Conservation (phyloP, 2,797 vertebrate species). For the Psittacula derbiana region DNA sequence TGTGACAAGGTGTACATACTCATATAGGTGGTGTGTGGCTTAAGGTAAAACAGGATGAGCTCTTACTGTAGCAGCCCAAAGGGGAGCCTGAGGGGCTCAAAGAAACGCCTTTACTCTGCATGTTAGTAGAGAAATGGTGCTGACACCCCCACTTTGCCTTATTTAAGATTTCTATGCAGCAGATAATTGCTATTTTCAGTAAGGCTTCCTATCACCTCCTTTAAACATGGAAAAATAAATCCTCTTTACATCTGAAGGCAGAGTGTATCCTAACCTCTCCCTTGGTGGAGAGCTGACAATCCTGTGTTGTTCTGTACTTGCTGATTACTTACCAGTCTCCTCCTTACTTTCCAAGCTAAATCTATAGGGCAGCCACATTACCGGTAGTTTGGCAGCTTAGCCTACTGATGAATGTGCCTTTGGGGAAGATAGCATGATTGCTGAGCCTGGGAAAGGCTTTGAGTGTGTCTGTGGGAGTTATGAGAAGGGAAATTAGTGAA, state of each 20-base stretch:
- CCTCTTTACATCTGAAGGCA: not conserved
- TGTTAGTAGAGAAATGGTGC: not conserved
- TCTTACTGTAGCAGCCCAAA: not conserved
- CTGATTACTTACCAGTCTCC: not conserved
- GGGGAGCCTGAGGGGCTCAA: not conserved
- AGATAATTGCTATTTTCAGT: not conserved
- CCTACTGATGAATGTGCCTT: conserved; percentile 12
- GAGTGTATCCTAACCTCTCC: not conserved
- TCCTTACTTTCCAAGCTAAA: not conserved
- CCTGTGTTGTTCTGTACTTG: not conserved
- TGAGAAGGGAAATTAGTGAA: conserved; percentile 17
- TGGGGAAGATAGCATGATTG: not conserved
- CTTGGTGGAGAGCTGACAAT: not conserved
- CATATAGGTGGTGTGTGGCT: not conserved
- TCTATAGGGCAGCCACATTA: not conserved
- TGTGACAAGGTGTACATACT: rapidly evolving
- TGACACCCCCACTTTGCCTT: rapidly evolving
- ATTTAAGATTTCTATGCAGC: not conserved
- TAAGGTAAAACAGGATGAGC: not conserved
- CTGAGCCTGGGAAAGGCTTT: not conserved
- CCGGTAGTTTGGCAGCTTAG: not conserved
- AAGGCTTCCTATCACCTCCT: not conserved
- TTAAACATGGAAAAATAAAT: not conserved
- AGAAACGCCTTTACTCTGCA: not conserved
- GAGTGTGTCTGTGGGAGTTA: not conserved